Conservation (phyloP, 2,113 vertebrate species). For the Brienomyrus longianalis region DNA sequence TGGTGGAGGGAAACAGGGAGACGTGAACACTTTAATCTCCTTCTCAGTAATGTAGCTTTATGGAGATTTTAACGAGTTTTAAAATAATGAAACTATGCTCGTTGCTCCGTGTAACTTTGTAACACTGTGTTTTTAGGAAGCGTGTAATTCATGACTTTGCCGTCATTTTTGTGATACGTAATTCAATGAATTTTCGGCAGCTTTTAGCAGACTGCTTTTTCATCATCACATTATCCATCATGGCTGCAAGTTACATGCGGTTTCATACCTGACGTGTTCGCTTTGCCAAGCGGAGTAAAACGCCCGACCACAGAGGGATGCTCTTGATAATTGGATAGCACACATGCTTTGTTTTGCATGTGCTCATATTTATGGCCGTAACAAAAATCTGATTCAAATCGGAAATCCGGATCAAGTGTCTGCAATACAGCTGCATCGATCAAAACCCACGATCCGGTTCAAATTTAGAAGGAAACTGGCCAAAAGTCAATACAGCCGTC, state of each 20-base stretch:
- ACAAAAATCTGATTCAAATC: background rate
- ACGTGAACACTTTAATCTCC: slow-evolving; percentile 2
- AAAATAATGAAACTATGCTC: background rate
- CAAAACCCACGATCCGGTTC: background rate
- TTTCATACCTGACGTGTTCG: background rate
- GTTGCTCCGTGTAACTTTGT: background rate
- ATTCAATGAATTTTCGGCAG: background rate
- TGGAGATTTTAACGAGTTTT: slow-evolving; percentile 17
- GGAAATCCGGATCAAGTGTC: background rate
- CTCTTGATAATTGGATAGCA: background rate
- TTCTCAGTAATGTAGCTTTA: slow-evolving; percentile 15
- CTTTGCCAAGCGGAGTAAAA: background rate
- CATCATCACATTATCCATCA: background rate
- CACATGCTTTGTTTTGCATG: background rate
- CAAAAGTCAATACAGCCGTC: background rate
- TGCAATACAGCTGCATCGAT: background rate
- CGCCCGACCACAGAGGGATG: background rate
- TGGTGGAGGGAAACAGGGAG: background rate
- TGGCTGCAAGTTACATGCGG: background rate
- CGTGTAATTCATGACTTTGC: background rate
- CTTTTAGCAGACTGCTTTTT: background rate
- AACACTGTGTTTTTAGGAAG: background rate
- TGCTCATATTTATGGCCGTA: background rate
- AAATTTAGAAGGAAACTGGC: background rate
- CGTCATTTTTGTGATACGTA: background rate